Evolutionary conservation across 2,888 invertebrate genomes (phyloP).

Genomic region (Lacanobia oleracea): DNA sequence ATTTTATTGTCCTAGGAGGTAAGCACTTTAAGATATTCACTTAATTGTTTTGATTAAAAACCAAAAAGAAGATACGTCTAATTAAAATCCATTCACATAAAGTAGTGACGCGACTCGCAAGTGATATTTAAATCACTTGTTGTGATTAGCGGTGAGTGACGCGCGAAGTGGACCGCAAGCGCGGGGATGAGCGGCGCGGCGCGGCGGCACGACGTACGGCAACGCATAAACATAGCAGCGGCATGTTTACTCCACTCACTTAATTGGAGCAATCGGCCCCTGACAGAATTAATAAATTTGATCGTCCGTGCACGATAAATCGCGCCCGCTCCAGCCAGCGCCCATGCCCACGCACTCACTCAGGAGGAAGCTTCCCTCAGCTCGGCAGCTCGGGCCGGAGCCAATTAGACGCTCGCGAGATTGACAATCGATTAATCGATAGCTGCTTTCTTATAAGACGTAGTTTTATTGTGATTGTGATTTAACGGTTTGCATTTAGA

Average conservation of each 20-base stretch:
- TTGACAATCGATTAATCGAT: conserved; percentile 64
- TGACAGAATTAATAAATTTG: conserved; percentile 87
- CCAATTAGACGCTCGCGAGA: conserved; percentile 65
- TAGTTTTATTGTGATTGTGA: conserved; percentile 60
- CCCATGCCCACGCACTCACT: conserved; percentile 75
- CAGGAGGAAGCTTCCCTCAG: conserved; percentile 64
- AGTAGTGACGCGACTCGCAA: conserved; percentile 55
- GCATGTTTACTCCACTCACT: conserved; percentile 85
- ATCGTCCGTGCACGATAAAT: conserved; percentile 82
- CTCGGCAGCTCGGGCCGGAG: too few species aligned
- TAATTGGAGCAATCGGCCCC: conserved; percentile 87
- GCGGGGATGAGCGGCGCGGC: background rate
- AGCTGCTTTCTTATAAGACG: conserved; percentile 42
- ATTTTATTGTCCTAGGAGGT: conserved; percentile 34
- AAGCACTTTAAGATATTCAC: conserved; percentile 38
- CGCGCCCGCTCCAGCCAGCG: conserved; percentile 73
- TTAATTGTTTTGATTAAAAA: conserved; percentile 53
- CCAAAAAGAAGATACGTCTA: conserved; percentile 43
- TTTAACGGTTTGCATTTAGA: conserved; percentile 35
- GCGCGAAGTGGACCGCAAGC: conserved; percentile 52
- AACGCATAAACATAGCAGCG: conserved; percentile 81
- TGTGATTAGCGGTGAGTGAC: conserved; percentile 77
- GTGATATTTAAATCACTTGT: conserved; percentile 73
- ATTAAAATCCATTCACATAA: conserved; percentile 58
- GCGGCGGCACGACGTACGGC: conserved; percentile 59